Conservation (phyloP, 1,140 invertebrate genomes). For the Chlorops oryzae region DNA sequence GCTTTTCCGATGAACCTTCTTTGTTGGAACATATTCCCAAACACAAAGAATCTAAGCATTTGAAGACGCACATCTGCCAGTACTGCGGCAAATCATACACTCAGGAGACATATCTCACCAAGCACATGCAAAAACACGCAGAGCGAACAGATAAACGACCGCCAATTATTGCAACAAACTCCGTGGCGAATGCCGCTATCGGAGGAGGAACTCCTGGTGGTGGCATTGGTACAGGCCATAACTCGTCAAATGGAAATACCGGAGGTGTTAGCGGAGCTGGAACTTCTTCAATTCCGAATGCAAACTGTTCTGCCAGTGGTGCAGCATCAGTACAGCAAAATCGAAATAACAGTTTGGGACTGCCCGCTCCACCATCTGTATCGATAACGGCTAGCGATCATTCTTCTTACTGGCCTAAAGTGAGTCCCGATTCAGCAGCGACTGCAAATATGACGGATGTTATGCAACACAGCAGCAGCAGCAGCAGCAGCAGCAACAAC, state of each 20-base stretch:
- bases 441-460: slow-evolving; percentile 56
- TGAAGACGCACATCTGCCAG: slow-evolving; percentile 97
- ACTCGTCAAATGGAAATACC: slow-evolving; percentile 50
- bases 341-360: slow-evolving; percentile 35
- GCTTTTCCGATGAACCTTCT: slow-evolving; percentile 87
- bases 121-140: slow-evolving; percentile 98
- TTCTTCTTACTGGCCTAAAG: slow-evolving; percentile 70
- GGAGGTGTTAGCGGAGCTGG: no score
- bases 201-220: slow-evolving; percentile 30
- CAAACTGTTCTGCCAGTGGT: slow-evolving; percentile 47
- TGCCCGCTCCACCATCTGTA: slow-evolving; percentile 31
- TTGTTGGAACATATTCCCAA: slow-evolving; percentile 95
- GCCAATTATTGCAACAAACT: slow-evolving; percentile 52
- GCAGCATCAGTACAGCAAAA: slow-evolving; percentile 30
- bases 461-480: slow-evolving; percentile 50
- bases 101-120: slow-evolving; percentile 94
- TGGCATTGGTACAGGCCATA: slow-evolving; percentile 55
- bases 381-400: slow-evolving; percentile 52
- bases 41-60: slow-evolving; percentile 96
- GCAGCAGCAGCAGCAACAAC: slow-evolving; percentile 17
- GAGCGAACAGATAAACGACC: slow-evolving; percentile 80
- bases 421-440: slow-evolving; percentile 64
- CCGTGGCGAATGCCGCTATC: slow-evolving; percentile 35
- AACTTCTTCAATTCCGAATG: slow-evolving; percentile 28
- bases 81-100: slow-evolving; percentile 98